These are phyloP conservation scores for Grammomys dolichurus DNA, from an alignment of 2,113 vertebrate genomes.

Conservation along the genomic window DNA sequence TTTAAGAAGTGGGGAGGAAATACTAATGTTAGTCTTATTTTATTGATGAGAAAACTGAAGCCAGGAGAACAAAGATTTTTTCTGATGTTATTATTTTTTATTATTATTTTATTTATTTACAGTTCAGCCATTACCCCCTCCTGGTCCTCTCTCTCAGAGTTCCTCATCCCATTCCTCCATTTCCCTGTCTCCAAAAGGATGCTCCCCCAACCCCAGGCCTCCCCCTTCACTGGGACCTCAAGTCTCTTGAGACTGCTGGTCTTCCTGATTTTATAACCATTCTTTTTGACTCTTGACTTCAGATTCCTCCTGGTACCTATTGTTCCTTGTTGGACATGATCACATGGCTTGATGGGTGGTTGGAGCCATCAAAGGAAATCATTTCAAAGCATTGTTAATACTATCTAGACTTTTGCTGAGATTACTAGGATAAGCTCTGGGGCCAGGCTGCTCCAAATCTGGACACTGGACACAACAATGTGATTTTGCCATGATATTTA, in stretches of 20 bases:
- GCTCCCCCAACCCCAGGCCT: too few species aligned
- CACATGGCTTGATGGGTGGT: neutral
- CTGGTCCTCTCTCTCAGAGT: too few species aligned
- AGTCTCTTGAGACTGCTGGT: too few species aligned
- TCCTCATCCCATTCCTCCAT: too few species aligned
- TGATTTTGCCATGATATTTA: neutral
- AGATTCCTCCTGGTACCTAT: too few species aligned
- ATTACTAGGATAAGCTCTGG: neutral
- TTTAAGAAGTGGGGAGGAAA: neutral
- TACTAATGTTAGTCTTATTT: neutral
- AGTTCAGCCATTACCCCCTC: too few species aligned
- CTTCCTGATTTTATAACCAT: neutral
- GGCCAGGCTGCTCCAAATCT: neutral
- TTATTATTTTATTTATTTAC: too few species aligned
- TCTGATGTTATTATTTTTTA: too few species aligned
- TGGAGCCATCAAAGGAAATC: neutral
- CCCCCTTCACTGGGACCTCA: too few species aligned
- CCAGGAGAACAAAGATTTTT: neutral
- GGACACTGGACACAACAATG: neutral
- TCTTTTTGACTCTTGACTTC: neutral
- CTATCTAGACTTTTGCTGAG: neutral
- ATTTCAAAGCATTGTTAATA: neutral
- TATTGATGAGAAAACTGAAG: conserved; percentile 16
- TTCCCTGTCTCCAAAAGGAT: too few species aligned
- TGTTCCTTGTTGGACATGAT: neutral